phyloP scores from a whole-genome alignment of 2,797 vertebrate species.

The Arremon brunneinucha region DNA sequence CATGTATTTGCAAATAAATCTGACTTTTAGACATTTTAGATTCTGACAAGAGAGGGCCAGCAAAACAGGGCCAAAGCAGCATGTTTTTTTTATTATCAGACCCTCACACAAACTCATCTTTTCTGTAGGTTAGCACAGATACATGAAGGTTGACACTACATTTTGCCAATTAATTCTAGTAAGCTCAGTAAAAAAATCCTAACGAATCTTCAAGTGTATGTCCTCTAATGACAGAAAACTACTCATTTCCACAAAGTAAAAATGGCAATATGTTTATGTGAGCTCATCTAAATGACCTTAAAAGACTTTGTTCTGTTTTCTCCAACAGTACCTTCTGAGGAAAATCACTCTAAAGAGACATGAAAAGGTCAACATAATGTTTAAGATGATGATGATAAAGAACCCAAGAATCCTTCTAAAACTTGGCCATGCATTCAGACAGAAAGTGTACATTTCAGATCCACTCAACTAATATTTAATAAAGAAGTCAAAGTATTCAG shows the following conservation, averaged over 20 bases:
- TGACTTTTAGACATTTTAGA: neutral
- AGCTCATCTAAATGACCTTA: neutral
- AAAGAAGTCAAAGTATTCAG: neutral
- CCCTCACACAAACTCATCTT: neutral
- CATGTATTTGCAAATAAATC: neutral
- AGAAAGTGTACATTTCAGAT: neutral
- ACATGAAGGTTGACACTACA: neutral
- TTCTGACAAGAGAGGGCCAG: neutral
- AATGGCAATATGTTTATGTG: neutral
- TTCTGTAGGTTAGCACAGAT: neutral
- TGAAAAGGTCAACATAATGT: neutral
- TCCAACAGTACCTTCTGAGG: neutral
- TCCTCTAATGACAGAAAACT: neutral
- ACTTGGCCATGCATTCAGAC: neutral
- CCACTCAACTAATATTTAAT: neutral
- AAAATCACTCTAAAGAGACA: neutral
- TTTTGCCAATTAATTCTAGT: neutral
- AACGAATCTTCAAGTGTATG: neutral
- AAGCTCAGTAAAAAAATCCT: neutral
- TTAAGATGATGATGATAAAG: neutral
- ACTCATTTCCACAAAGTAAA: neutral
- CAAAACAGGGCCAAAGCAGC: neutral
- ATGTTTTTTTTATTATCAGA: neutral
- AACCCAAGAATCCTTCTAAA: neutral
- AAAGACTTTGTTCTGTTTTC: neutral